Conservation (phyloP, 1,140 invertebrate genomes). For the Magallana gigas region DNA sequence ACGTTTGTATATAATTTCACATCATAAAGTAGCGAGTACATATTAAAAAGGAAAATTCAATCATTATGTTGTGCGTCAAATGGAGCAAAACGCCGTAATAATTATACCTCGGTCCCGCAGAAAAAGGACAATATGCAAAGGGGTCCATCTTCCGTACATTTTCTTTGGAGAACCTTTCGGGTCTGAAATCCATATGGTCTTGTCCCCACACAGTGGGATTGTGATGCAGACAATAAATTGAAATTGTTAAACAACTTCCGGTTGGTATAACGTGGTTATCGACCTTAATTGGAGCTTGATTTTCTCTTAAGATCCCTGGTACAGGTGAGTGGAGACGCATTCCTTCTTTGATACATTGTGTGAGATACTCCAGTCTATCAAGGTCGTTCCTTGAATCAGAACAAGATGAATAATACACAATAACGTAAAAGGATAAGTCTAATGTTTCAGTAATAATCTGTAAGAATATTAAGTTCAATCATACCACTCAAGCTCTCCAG, state of each 20-base stretch:
- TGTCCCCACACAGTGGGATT: conserved; percentile 60
- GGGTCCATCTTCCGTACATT: conserved; percentile 61
- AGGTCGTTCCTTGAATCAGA: conserved; percentile 66
- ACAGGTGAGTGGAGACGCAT: conserved; percentile 77
- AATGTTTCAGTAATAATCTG: no score
- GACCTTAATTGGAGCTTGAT: conserved; percentile 51
- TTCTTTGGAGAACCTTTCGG: conserved; percentile 67
- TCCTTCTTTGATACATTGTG: conserved; percentile 78
- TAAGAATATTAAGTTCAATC: not conserved
- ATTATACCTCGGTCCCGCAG: conserved; percentile 68
- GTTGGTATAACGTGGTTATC: conserved; percentile 57
- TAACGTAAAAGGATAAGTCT: no score
- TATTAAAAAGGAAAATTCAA: no score
- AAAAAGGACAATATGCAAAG: conserved; percentile 71
- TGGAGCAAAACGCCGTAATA: not conserved
- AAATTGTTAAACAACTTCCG: conserved; percentile 45
- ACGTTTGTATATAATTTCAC: no score
- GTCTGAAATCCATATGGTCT: conserved; percentile 57
- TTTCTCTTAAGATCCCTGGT: conserved; percentile 86
- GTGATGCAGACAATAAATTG: conserved; percentile 57
- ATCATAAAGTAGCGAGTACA: no score
- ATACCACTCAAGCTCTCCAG: conserved; percentile 59
- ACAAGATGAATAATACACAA: not conserved
- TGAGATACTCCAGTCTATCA: conserved; percentile 74
- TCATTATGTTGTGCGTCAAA: no score